Percentiles rank a stretch among this genome's conserved stretches.
Evolutionary conservation across 2,797 vertebrate genomes (phyloP).

Genomic region (Aselliscus stoliczkanus): DNA sequence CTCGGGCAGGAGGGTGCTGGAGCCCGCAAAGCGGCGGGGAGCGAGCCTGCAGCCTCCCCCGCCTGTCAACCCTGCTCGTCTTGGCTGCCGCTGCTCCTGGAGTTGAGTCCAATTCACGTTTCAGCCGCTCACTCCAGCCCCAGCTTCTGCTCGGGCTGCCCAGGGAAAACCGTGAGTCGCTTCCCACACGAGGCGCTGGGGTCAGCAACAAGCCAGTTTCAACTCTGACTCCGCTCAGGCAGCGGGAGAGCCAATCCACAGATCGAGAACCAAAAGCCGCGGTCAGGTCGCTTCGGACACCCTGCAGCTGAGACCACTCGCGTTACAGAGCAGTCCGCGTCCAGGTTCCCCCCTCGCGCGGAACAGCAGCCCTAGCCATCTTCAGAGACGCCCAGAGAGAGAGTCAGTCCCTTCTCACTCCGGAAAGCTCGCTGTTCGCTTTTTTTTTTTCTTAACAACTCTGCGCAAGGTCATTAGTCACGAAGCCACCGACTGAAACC

Average conservation of each 20-base stretch:
- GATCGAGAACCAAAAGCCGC: slow-evolving; percentile 46
- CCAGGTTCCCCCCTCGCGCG: slow-evolving; percentile 66
- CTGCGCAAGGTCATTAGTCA: slow-evolving; percentile 87
- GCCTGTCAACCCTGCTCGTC: slow-evolving; percentile 58
- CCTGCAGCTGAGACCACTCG: slow-evolving; percentile 43
- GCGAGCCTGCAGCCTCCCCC: slow-evolving; percentile 49
- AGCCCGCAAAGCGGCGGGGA: slow-evolving; percentile 54
- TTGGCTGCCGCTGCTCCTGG: slow-evolving; percentile 65
- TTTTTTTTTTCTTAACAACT: slow-evolving; percentile 80
- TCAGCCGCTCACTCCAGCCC: slow-evolving; percentile 69
- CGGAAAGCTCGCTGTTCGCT: slow-evolving; percentile 69
- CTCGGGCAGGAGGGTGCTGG: slow-evolving; percentile 74
- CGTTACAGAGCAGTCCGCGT: slow-evolving; percentile 73
- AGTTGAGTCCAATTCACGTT: slow-evolving; percentile 78
- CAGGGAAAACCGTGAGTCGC: slow-evolving; percentile 62
- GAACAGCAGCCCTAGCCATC: slow-evolving; percentile 78
- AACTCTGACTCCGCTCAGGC: slow-evolving; percentile 77
- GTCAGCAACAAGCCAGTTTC: slow-evolving; percentile 67
- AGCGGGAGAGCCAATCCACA: slow-evolving; percentile 39
- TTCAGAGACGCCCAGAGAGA: slow-evolving; percentile 70
- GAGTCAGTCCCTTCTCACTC: slow-evolving; percentile 71
- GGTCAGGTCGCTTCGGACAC: slow-evolving; percentile 64
- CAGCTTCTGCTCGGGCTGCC: slow-evolving; percentile 70
- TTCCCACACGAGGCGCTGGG: slow-evolving; percentile 73
- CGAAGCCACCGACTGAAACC: slow-evolving; percentile 78